Conservation (phyloP, 2,888 invertebrate genomes). For the Sphaeridia pumilis region DNA sequence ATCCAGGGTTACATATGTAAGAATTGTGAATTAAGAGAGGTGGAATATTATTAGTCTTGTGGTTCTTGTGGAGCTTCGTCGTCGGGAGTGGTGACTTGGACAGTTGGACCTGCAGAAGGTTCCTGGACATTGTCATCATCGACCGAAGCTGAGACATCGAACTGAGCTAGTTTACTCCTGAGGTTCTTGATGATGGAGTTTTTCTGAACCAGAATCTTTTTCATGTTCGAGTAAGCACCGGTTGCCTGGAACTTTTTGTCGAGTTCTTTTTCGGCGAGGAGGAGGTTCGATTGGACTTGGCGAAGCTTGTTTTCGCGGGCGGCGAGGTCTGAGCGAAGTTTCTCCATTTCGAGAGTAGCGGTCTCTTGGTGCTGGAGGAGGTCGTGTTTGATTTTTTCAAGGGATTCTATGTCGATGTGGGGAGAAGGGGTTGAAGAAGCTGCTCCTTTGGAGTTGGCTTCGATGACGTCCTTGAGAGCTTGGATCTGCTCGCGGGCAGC, state of each 20-base stretch:
- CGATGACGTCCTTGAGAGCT: conserved; percentile 22
- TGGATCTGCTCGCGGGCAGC: conserved; percentile 17
- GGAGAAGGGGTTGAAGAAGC: conserved; percentile 2
- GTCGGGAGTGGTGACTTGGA: too few relatives aligned
- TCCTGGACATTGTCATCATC: too few relatives aligned
- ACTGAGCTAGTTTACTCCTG: conserved; percentile 38
- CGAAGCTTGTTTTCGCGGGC: conserved; percentile 31
- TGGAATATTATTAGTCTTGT: too few relatives aligned
- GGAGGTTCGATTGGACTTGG: conserved; percentile 43
- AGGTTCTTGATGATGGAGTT: conserved; percentile 46
- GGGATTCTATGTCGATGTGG: conserved; percentile 20
- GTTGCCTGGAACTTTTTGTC: conserved; percentile 48
- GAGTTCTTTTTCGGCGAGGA: conserved; percentile 48
- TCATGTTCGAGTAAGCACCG: conserved; percentile 47
- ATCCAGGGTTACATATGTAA: too few relatives aligned
- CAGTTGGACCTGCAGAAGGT: too few relatives aligned
- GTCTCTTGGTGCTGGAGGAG: conserved; percentile 16
- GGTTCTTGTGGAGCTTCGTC: too few relatives aligned
- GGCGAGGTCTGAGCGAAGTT: conserved; percentile 36
- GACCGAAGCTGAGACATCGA: neutral
- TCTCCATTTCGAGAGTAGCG: conserved; percentile 37
- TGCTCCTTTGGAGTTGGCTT: conserved; percentile 8
- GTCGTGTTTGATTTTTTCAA: conserved; percentile 36
- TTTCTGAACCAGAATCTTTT: conserved; percentile 47
- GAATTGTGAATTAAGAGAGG: too few relatives aligned